Evolutionary conservation across 2,113 vertebrate genomes (phyloP).

Genomic region (Clupea harengus): DNA sequence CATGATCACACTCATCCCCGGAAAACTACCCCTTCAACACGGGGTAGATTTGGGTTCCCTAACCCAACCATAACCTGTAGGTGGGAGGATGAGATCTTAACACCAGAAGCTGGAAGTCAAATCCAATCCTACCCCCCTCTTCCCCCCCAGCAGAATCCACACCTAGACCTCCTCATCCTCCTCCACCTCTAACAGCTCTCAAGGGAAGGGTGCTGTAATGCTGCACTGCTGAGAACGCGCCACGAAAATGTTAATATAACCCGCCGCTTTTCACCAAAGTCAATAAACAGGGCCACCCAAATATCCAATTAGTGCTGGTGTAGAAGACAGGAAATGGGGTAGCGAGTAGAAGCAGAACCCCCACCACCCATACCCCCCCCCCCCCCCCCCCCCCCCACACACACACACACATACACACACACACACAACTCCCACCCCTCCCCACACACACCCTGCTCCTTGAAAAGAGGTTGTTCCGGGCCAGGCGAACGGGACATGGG

Average conservation of each 20-base stretch:
- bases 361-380: slow-evolving; percentile 40
- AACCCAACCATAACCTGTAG: not conserved
- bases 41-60: not conserved
- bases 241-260: slow-evolving; percentile 95
- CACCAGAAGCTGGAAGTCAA: not conserved
- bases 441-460: slow-evolving; percentile 31
- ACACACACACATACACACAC: not conserved
- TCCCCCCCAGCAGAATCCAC: not conserved
- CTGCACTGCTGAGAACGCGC: slow-evolving; percentile 94
- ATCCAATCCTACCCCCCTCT: not conserved
- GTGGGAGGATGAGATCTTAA: slow-evolving; percentile 11
- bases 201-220: slow-evolving; percentile 80
- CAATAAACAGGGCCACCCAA: slow-evolving; percentile 99
- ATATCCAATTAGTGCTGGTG: slow-evolving; percentile 97
- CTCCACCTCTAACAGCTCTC: slow-evolving; percentile 63
- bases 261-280: slow-evolving; percentile 94
- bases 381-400: slow-evolving; percentile 42
- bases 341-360: slow-evolving; percentile 57
- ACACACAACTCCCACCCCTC: slow-evolving; percentile 45
- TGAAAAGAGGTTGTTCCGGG: slow-evolving; percentile 72
- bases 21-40: not conserved
- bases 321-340: slow-evolving; percentile 91
- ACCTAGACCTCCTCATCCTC: not conserved
- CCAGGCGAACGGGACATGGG: slow-evolving; percentile 71
- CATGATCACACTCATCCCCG: not conserved